Base-by-base conservation (phyloP, 2,888 invertebrate genomes). In the Drosophila neutralis region DNA sequence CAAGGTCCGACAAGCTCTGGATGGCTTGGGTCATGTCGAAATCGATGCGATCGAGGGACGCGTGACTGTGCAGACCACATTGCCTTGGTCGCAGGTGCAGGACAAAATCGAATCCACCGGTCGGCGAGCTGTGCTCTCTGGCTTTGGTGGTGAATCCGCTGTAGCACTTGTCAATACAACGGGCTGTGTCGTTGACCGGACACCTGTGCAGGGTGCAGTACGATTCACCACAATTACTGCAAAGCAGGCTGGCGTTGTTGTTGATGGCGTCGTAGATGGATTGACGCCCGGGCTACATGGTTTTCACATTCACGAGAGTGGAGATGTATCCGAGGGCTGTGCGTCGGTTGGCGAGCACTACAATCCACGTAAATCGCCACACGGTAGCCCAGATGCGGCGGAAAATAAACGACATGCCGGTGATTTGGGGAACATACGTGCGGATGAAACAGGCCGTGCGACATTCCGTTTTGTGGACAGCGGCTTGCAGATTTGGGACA, bases 241-340 rank as follows among this genome's bases (percentile, higher is more conserved):
- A 0, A 80, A 91, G 0, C 91, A 92, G 0, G 82, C 92, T 0
- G 95, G 94, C 0, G 95, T 96, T 59, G 94, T 98, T 1, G 94
- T 97, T 4, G 98, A 98, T 90, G 98, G 98, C 1, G 96, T 96
- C 3, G 93, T 98, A 4, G 98, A 98, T 93, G 97, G 97, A 0
- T 93, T 98, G 52, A 81, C 93, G 0, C 94, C 94, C 38, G 96
- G 96, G 77, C 93, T 91, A 63, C 92, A 93, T 75, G 92, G 92
- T 10, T 81, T 93, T 6, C 93, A 93, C 77, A 93, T 97, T 48
- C 96, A 96, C 87, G 96, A 97, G 92, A 95, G 94, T 90, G 97
- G 97, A 0, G 97, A 97, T 92, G 93, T 97, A 57, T 96, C 96
- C 1, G 82, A 93, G 4, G 94, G 94, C 29, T 94, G 94, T 85